Evolutionary conservation across 2,113 vertebrate species (phyloP).

Genomic region (Benitochromis conjunctus): DNA sequence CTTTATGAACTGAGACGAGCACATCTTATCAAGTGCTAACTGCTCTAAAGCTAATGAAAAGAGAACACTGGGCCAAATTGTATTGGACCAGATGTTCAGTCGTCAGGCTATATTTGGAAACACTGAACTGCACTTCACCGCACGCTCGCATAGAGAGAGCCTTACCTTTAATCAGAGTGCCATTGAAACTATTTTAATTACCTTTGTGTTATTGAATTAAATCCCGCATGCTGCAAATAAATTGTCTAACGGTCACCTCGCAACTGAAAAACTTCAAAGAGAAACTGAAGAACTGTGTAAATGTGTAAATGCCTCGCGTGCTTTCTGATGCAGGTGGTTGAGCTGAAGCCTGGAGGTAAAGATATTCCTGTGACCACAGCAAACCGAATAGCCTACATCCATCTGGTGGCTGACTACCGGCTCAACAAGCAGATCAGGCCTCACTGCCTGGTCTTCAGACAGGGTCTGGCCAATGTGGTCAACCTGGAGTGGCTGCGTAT

Average conservation of each 20-base stretch:
- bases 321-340: slow-evolving; percentile 81
- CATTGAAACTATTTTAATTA: slow-evolving; percentile 32
- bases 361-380: slow-evolving; percentile 95
- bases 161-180: slow-evolving; percentile 43
- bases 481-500: slow-evolving; percentile 97
- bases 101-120: slow-evolving; percentile 38
- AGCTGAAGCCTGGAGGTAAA: slow-evolving; percentile 89
- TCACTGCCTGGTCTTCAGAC: slow-evolving; percentile 94
- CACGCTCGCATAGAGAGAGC: not conserved
- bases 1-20: slow-evolving; percentile 61
- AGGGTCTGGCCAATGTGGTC: slow-evolving; percentile 94
- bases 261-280: not conserved
- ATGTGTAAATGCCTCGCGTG: not conserved
- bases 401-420: slow-evolving; percentile 91
- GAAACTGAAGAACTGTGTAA: not conserved
- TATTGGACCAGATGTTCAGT: slow-evolving; percentile 61
- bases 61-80: slow-evolving; percentile 59
- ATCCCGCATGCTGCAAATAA: not conserved
- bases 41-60: slow-evolving; percentile 66
- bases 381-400: slow-evolving; percentile 94
- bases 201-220: slow-evolving; percentile 34
- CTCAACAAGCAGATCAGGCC: slow-evolving; percentile 93
- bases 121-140: not conserved
- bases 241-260: not conserved
- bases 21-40: slow-evolving; percentile 58